Percentiles rank a stretch among this genome's conserved stretches.
Evolutionary conservation across 92 coral and sea anemone genomes (phyloP).

Genomic region (Siderastrea siderea): DNA sequence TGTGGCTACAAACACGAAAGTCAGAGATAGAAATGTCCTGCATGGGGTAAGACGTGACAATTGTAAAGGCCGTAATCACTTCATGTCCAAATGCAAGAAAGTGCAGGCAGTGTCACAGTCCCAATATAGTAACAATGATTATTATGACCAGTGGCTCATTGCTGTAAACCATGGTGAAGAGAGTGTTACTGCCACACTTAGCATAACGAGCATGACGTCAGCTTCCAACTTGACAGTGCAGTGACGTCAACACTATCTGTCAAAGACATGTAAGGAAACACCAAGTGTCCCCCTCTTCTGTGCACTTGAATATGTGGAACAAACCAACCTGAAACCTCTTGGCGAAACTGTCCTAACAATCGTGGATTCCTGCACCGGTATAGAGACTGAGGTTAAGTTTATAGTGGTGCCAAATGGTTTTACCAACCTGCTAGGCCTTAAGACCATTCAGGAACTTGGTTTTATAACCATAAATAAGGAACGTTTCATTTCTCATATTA

Average conservation of each 20-base stretch:
- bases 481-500: not conserved
- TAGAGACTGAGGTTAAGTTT: too few species aligned
- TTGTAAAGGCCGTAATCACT: constrained; percentile 51
- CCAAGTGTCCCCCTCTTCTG: constrained; percentile 43
- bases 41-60: constrained; percentile 23
- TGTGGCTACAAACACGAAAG: too few species aligned
- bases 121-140: constrained; percentile 10
- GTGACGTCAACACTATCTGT: constrained; percentile 53
- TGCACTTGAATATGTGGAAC: constrained; percentile 49
- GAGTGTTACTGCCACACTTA: constrained; percentile 31
- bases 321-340: constrained; percentile 45
- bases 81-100: constrained; percentile 17
- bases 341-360: constrained; percentile 49
- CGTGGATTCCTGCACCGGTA: constrained; percentile 11
- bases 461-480: not conserved
- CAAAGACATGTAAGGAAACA: constrained; percentile 10
- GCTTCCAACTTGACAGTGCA: constrained; percentile 9
- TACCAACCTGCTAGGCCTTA: too few species aligned
- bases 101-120: constrained; percentile 31
- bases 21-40: too few species aligned
- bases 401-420: too few species aligned
- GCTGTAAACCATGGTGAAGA: constrained; percentile 19
- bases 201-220: constrained; percentile 53
- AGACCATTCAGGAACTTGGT: constrained; percentile 24
- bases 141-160: constrained; percentile 49